Base-by-base conservation (phyloP, 1,140 invertebrate genomes). In the Drosophila kanapiae region DNA sequence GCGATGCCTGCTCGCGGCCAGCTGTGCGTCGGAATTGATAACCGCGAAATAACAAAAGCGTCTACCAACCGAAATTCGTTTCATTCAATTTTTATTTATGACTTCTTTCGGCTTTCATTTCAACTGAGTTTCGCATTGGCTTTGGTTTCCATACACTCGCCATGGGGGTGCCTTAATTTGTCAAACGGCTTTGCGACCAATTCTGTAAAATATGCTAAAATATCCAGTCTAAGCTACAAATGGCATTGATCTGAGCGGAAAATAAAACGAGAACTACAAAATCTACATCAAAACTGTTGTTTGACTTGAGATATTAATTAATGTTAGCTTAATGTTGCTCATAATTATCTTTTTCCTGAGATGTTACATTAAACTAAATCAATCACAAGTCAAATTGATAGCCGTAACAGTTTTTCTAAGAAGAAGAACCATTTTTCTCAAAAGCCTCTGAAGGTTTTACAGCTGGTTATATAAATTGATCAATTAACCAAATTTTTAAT, bases 41-140 rank as follows among this genome's bases (percentile, higher is more conserved):
- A 84, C 84, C 85, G 84, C 85, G 85, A 88, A 88, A 90, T 90
- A 87, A 90, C 84, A 88, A 90, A 84, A 86, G 67, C 84, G 75
- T 76, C 63, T 68, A 71, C 62, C 54, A 59, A 57, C 68, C 54
- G 45, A 78, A 88, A 88, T 88, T 90, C 78, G 70, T 78, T 81
- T 81, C 65, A 81, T 69, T 78, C 80, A 70, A 88, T 88, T 74
- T 72, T 77, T 78, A 78, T 78, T 78, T 78, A 78, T 78, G 75
- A 78, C 75, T 78, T 77, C 63, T 78, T 78, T 78, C 23, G 67
- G 70, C 68, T 60, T 72, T 72, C 53, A 60, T 72, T 72, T 72
- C 67, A 72, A 60, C 69, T 29, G 37, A 49, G 42, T 40, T 71
- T 53, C 67, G 63, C 62, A 70, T 70, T 65, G 48, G 67, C 69